Conservation (phyloP, 2,797 vertebrate species). For the Ctenosaura bakeri region DNA sequence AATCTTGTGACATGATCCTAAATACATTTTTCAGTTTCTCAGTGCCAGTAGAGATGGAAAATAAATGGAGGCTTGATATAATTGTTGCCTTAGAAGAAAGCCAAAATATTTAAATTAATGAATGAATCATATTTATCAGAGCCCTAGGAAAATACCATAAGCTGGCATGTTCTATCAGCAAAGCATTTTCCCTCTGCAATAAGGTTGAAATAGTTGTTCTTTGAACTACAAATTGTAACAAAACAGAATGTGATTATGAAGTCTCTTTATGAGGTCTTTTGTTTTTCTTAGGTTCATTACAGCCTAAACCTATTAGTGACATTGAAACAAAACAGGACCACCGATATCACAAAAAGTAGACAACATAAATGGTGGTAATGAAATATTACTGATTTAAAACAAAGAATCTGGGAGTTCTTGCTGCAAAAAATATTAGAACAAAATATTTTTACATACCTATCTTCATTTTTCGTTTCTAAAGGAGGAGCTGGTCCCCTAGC, state of each 20-base stretch:
- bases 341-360: background rate
- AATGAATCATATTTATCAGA: background rate
- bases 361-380: background rate
- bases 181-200: background rate
- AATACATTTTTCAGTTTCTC: background rate
- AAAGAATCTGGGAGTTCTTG: slow-evolving; percentile 33
- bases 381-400: slow-evolving; percentile 24
- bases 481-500: slow-evolving; percentile 90
- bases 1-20: background rate
- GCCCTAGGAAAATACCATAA: background rate
- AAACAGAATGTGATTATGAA: too few species aligned
- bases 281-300: too few species aligned
- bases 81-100: background rate
- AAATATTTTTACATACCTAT: slow-evolving; percentile 85
- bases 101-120: background rate
- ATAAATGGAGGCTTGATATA: background rate
- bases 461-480: slow-evolving; percentile 90
- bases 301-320: too few species aligned
- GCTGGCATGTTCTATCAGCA: background rate
- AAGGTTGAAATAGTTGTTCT: background rate
- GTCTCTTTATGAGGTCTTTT: too few species aligned
- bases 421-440: slow-evolving; percentile 44
- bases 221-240: too few species aligned
- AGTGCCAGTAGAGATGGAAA: background rate
- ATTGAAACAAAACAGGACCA: background rate